Evolutionary conservation across 2,888 invertebrate genomes (phyloP).

Genomic region (Mimas tiliae): DNA sequence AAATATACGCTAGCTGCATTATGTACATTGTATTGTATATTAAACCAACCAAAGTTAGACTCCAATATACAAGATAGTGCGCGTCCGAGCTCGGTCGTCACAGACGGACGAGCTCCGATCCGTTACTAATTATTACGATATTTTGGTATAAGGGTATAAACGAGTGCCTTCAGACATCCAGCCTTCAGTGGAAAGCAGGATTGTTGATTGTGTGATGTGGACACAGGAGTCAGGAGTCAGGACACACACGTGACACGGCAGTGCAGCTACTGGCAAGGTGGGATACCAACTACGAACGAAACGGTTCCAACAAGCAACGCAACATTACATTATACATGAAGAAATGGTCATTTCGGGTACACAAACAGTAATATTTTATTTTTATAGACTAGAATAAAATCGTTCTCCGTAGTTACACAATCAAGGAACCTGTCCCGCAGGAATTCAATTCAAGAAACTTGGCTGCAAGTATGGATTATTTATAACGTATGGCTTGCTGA

Average conservation of each 20-base stretch:
- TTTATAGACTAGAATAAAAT: slow-evolving; percentile 11
- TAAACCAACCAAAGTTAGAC: slow-evolving; percentile 67
- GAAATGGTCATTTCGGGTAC: slow-evolving; percentile 2
- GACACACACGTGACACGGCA: slow-evolving; percentile 29
- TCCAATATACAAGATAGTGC: slow-evolving; percentile 60
- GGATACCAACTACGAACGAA: not conserved
- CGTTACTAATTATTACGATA: slow-evolving; percentile 43
- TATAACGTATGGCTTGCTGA: slow-evolving; percentile 53
- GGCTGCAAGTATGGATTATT: slow-evolving; percentile 48
- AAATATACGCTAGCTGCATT: slow-evolving; percentile 49
- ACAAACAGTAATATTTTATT: slow-evolving; percentile 19
- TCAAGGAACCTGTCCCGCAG: slow-evolving; percentile 51
- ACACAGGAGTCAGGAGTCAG: slow-evolving; percentile 56
- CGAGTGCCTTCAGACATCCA: slow-evolving; percentile 83
- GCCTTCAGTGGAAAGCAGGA: slow-evolving; percentile 78
- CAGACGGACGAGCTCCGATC: slow-evolving; percentile 34
- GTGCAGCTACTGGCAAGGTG: slow-evolving; percentile 1
- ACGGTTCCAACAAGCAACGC: not conserved
- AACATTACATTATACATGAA: not conserved
- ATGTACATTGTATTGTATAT: slow-evolving; percentile 36
- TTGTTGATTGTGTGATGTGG: slow-evolving; percentile 71
- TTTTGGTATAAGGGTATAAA: slow-evolving; percentile 72
- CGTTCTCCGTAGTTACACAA: slow-evolving; percentile 41
- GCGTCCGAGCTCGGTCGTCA: slow-evolving; percentile 40
- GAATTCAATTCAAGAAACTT: slow-evolving; percentile 46